These are phyloP conservation scores for Desmodus rotundus DNA, from an alignment of 2,113 vertebrate species.

Conservation along the genomic window DNA sequence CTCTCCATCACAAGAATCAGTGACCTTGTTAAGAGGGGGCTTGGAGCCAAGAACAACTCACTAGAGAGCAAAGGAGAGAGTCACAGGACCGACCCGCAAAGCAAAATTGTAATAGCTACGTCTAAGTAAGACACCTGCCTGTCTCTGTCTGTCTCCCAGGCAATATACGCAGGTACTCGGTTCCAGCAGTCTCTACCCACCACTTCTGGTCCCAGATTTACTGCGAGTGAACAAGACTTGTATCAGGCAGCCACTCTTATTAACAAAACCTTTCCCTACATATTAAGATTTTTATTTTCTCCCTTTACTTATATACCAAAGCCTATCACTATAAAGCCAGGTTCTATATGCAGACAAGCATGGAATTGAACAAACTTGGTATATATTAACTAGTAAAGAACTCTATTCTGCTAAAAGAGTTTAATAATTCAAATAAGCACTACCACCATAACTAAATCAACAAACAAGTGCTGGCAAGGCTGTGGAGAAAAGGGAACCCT, in stretches of 20 bases:
- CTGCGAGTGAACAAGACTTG: neutral
- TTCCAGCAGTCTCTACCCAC: neutral
- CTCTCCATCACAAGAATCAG: neutral
- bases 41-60: neutral
- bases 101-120: neutral
- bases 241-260: neutral
- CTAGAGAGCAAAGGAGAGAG: neutral
- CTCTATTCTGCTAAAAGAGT: conserved; percentile 73
- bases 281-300: conserved; percentile 5
- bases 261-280: neutral
- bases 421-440: conserved; percentile 50
- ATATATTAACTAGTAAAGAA: neutral
- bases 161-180: neutral
- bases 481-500: no score
- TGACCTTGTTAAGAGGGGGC: neutral
- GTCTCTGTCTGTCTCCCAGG: no score
- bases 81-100: neutral
- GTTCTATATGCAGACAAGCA: conserved; percentile 72
- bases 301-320: conserved; percentile 75
- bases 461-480: no score
- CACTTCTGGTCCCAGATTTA: neutral
- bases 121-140: neutral
- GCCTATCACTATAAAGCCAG: conserved; percentile 75
- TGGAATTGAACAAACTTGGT: conserved; percentile 79
- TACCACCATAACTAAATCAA: neutral